A percentile compares a stretch with the other conserved stretches of the same genome.
phyloP scores from a whole-genome alignment of 2,113 vertebrate species.

The Pyrgilauda ruficollis region DNA sequence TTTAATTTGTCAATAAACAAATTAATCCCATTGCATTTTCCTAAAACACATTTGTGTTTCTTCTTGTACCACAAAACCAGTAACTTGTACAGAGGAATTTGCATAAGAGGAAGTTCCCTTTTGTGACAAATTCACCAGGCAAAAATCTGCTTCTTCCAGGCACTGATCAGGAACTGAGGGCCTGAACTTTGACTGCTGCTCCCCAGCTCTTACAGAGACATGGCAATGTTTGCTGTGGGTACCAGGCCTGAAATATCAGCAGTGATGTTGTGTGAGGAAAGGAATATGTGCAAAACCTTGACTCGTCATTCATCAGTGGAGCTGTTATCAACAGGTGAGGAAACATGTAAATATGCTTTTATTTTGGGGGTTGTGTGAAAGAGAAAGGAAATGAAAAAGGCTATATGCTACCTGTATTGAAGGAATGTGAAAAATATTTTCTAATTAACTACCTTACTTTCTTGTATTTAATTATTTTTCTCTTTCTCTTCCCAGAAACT shows the following conservation, averaged over 20 bases:
- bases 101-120: not conserved
- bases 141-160: not conserved
- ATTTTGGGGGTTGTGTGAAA: not conserved
- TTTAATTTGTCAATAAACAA: not conserved
- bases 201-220: not conserved
- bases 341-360: not conserved
- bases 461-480: not conserved
- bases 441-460: not conserved
- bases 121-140: not conserved
- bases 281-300: not conserved
- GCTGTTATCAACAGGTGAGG: not conserved
- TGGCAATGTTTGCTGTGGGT: not conserved
- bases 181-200: not conserved
- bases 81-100: not conserved
- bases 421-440: not conserved
- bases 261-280: rapidly evolving
- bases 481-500: not conserved
- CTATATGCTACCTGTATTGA: not conserved
- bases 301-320: not conserved
- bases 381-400: not conserved
- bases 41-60: not conserved
- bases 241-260: not conserved
- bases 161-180: not conserved
- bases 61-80: not conserved
- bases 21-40: not conserved